Evolutionary conservation across 2,113 vertebrate species (phyloP).

Genomic region (Esox niger): DNA sequence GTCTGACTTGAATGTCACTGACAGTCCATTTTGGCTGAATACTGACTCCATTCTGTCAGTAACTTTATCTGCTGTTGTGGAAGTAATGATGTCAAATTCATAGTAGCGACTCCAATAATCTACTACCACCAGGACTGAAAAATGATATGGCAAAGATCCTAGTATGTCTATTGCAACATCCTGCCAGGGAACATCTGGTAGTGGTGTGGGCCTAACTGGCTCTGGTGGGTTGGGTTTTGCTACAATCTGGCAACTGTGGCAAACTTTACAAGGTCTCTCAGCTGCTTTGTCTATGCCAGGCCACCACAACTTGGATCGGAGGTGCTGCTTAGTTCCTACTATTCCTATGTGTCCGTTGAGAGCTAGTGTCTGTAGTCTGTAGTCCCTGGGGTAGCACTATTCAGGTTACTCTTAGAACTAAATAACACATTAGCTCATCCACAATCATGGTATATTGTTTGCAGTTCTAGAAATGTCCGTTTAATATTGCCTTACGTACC

Average conservation of each 20-base stretch:
- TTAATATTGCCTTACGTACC: slow-evolving; percentile 11
- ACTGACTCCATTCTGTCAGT: too few species aligned
- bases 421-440: slow-evolving; percentile 12
- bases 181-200: slow-evolving; percentile 14
- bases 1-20: too few species aligned
- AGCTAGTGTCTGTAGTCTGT: slow-evolving; percentile 9
- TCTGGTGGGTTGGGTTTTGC: slow-evolving; percentile 11
- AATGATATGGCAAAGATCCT: slow-evolving; percentile 16
- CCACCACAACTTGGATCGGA: slow-evolving; percentile 25
- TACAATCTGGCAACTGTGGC: slow-evolving; percentile 22
- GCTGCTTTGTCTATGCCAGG: slow-evolving; percentile 18
- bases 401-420: slow-evolving; percentile 7
- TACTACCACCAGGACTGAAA: slow-evolving; percentile 29
- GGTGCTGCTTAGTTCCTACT: slow-evolving; percentile 30
- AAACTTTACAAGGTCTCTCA: slow-evolving; percentile 15
- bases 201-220: slow-evolving; percentile 8
- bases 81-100: too few species aligned
- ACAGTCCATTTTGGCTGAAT: too few species aligned
- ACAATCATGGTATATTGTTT: slow-evolving; percentile 12
- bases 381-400: not conserved
- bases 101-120: too few species aligned
- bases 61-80: too few species aligned
- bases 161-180: slow-evolving; percentile 27
- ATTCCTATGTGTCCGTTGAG: slow-evolving; percentile 28
- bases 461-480: slow-evolving; percentile 20